Percentiles rank a stretch among this genome's conserved stretches.
phyloP scores from a whole-genome alignment of 2,797 vertebrate species.

The Morelia viridis region DNA sequence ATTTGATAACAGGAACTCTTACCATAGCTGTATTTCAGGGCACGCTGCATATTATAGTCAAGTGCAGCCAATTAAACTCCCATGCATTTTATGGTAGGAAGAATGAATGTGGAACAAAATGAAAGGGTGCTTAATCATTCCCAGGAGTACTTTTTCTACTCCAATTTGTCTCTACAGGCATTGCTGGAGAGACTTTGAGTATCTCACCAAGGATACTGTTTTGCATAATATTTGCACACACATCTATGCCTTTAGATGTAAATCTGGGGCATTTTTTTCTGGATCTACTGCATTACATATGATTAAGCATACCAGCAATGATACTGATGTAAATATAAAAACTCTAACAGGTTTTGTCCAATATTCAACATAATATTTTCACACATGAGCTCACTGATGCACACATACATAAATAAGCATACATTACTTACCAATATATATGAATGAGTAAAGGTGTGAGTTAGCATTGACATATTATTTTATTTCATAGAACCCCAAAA shows the following conservation, averaged over 20 bases:
- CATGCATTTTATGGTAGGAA: constrained; percentile 5
- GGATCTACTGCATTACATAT: not conserved
- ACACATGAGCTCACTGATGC: not conserved
- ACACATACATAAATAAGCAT: not conserved
- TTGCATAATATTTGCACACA: not conserved
- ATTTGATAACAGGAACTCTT: not conserved
- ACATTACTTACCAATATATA: not conserved
- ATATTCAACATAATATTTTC: not conserved
- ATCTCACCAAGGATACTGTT: not conserved
- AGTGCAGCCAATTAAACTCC: not conserved
- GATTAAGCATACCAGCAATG: not conserved
- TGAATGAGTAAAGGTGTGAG: not conserved
- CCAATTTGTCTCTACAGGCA: not conserved
- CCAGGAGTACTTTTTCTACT: not conserved
- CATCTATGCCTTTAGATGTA: not conserved
- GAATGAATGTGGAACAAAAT: constrained; percentile 7
- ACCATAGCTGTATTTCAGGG: not conserved
- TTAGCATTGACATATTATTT: not conserved
- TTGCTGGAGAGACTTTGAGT: not conserved
- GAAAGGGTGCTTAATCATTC: constrained; percentile 36
- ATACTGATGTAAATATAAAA: not conserved
- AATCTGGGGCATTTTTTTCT: not conserved
- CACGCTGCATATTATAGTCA: not conserved
- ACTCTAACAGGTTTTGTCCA: not conserved
- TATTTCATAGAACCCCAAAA: not conserved